phyloP scores from a whole-genome alignment of 2,888 invertebrate species.

The Dryomyza anilis region DNA sequence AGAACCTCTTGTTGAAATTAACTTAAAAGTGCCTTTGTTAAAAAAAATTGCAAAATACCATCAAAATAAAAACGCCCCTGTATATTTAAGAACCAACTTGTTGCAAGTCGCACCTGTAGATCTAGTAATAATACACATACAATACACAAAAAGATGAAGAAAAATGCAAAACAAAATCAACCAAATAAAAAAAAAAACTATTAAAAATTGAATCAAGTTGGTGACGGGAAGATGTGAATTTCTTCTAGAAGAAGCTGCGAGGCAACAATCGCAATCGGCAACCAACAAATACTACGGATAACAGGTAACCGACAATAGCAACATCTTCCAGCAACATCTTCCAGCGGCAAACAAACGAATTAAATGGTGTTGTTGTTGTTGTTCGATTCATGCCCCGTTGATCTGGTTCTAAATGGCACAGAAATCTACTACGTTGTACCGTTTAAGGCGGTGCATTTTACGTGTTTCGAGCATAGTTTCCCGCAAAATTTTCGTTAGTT shows the following conservation, averaged over 20 bases:
- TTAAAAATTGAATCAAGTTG: neutral
- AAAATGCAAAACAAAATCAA: neutral
- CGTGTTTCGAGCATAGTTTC: neutral
- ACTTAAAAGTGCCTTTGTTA: neutral
- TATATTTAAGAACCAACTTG: neutral
- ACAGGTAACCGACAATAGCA: neutral
- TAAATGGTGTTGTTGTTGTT: neutral
- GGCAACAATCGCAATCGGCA: neutral
- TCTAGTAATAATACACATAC: no score
- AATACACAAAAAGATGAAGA: neutral
- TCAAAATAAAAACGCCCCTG: neutral
- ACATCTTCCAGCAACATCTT: neutral
- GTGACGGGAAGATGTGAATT: neutral
- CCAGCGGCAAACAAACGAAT: neutral
- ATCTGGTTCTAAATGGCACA: constrained; percentile 15
- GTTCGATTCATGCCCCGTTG: neutral
- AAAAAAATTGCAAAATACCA: neutral
- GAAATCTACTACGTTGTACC: neutral
- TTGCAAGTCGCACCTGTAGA: neutral
- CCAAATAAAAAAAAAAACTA: neutral
- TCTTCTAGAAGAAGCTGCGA: neutral
- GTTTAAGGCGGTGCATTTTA: constrained; percentile 1
- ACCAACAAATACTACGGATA: neutral
- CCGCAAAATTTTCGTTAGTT: neutral
- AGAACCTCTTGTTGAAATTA: neutral